These are phyloP conservation scores for Ceratosolen fusciceps DNA, from an alignment of 1,140 invertebrate genomes.

Conservation along the genomic window DNA sequence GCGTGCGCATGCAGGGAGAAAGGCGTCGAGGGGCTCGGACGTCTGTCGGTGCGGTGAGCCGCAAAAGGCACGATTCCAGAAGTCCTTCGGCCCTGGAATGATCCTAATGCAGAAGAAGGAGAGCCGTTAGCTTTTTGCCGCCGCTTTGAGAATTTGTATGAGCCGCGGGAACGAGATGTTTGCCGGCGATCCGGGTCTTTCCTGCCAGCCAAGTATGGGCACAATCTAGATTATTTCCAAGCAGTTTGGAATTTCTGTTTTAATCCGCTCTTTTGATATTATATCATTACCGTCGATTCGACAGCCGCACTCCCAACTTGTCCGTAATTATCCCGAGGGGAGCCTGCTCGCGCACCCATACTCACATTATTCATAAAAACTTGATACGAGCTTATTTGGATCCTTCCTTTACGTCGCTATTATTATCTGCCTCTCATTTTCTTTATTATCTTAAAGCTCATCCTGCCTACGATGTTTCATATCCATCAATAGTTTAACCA, in stretches of 20 bases:
- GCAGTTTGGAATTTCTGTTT: neutral
- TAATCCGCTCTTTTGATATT: neutral
- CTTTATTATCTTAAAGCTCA: too few species aligned
- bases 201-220: neutral
- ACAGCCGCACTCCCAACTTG: neutral
- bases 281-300: neutral
- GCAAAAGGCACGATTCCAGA: slow-evolving; percentile 12
- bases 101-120: neutral
- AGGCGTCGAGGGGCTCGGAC: neutral
- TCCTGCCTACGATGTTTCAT: too few species aligned
- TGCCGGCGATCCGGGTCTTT: neutral
- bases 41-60: neutral
- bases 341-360: neutral
- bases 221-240: neutral
- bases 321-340: neutral
- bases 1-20: too few species aligned
- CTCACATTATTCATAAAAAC: too few species aligned
- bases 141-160: neutral
- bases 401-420: too few species aligned
- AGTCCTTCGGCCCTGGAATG: neutral
- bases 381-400: too few species aligned
- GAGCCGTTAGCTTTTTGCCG: neutral
- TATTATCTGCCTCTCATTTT: too few species aligned
- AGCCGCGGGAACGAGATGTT: neutral
- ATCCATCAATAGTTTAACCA: neutral